phyloP scores from a whole-genome alignment of 64 coral and sea anemone genomes.

The Catalaphyllia jardinei region DNA sequence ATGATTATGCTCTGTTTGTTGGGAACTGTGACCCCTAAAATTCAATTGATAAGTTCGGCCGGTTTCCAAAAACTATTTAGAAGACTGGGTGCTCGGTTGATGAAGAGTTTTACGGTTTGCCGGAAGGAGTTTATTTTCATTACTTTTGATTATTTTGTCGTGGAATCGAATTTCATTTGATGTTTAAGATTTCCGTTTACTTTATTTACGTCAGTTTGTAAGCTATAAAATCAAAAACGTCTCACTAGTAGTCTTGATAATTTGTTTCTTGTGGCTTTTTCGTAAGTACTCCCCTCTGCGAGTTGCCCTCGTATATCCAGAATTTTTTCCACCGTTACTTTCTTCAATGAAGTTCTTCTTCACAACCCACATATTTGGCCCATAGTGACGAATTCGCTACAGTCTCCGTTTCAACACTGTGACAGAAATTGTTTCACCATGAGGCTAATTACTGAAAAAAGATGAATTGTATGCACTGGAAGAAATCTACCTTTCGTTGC shows the following conservation, averaged over 20 bases:
- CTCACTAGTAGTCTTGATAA: conserved; percentile 39
- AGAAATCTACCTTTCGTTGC: neutral
- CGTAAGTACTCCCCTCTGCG: conserved; percentile 13
- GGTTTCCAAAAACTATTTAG: neutral
- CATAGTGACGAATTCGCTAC: neutral
- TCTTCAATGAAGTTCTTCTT: neutral
- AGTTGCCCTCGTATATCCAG: neutral
- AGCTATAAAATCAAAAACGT: conserved; percentile 47
- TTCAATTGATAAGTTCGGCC: neutral
- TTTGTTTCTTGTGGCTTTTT: conserved; percentile 46
- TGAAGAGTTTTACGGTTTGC: conserved; percentile 15
- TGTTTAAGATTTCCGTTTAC: conserved; percentile 27
- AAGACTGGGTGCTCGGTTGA: neutral
- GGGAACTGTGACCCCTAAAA: neutral
- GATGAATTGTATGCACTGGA: conserved; percentile 27
- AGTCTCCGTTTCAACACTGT: neutral
- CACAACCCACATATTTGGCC: neutral
- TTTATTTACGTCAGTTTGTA: conserved; percentile 43
- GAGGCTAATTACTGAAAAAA: conserved; percentile 28
- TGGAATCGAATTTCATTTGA: conserved; percentile 51
- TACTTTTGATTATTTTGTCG: conserved; percentile 46
- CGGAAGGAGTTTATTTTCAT: conserved; percentile 20
- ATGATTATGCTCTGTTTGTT: conserved; percentile 14
- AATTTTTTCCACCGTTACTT: conserved; percentile 27
- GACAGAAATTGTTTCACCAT: conserved; percentile 1